phyloP scores from a whole-genome alignment of 2,113 vertebrate genomes.

The Notiomystis cincta region DNA sequence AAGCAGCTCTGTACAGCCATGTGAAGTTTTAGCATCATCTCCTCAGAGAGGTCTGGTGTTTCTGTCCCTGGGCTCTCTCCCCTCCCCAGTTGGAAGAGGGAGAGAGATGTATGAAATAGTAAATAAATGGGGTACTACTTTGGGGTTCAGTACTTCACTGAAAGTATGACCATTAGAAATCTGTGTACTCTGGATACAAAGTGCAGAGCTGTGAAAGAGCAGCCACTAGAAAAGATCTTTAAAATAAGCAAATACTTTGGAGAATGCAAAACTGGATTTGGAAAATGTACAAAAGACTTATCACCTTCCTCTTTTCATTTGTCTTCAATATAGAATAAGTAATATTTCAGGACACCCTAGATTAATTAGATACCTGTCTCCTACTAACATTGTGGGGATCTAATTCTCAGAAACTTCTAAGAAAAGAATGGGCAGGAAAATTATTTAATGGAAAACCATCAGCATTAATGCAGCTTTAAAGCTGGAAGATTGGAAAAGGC shows the following conservation, averaged over 20 bases:
- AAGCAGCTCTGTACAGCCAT: background rate
- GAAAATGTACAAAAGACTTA: background rate
- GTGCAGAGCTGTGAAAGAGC: background rate
- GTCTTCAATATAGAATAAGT: background rate
- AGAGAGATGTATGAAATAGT: background rate
- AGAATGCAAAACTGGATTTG: background rate
- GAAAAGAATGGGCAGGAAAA: background rate
- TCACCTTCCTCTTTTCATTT: background rate
- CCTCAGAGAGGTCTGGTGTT: background rate
- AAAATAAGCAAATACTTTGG: background rate
- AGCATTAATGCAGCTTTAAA: background rate
- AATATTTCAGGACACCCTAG: background rate
- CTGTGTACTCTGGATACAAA: background rate
- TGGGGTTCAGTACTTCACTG: background rate
- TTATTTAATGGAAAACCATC: background rate
- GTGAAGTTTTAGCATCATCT: background rate
- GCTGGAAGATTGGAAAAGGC: background rate
- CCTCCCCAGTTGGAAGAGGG: background rate
- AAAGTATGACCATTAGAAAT: background rate
- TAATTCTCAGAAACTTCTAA: background rate
- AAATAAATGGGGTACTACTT: background rate
- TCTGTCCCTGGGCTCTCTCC: background rate
- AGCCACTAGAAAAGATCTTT: background rate
- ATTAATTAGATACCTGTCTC: background rate
- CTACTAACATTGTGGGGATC: background rate